Base-by-base conservation (phyloP, 2,113 vertebrate species). In the Cromileptes altivelis region DNA sequence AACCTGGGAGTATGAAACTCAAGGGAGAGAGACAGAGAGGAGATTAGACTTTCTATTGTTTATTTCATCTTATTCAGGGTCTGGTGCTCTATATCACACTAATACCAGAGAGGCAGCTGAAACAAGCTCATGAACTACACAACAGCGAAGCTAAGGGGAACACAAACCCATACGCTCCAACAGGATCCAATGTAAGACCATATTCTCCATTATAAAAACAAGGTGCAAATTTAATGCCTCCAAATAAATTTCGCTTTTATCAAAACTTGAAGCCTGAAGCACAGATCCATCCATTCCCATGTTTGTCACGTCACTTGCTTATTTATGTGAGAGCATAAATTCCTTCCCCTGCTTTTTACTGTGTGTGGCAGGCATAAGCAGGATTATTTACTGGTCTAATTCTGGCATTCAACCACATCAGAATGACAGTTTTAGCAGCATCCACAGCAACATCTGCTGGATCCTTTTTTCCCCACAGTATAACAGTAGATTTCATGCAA, bases 321-420 rank as follows among this genome's bases (percentile, higher is more conserved):
- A 70, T 85, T 87, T 76, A 84, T 80, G 58, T 15, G 56, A 67
- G 49, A 42, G 57, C 30, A 80, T 69, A 72, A 88, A 82, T 57
- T 69, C 56, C 69, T 62, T 86, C 56, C 30, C 19, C 47, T 17
- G 42, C 18, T 81, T 77, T 84, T 70, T 62, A 55, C 75, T 40
- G n/a, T 70, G 56, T 80, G 78, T 56, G 82, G 85, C 80, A 85
- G 61, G 55, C 70, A 61, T 76, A 65, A 72, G 67, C 79, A 64
- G 63, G 70, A 81, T 84, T 68, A 90, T 83, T 78, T 65, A 73
- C 69, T 42, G 25, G 52, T 80, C 17, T 74, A 68, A 72, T 62
- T 85, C 77, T 77, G 62, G 74, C 71, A 79, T 81, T 80, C 61
- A 76, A 74, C 80, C 76, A 69, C 58, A 85, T 62, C 69, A 78